Conservation (phyloP, 92 coral and sea anemone genomes). For the Palythoa caribaeorum region DNA sequence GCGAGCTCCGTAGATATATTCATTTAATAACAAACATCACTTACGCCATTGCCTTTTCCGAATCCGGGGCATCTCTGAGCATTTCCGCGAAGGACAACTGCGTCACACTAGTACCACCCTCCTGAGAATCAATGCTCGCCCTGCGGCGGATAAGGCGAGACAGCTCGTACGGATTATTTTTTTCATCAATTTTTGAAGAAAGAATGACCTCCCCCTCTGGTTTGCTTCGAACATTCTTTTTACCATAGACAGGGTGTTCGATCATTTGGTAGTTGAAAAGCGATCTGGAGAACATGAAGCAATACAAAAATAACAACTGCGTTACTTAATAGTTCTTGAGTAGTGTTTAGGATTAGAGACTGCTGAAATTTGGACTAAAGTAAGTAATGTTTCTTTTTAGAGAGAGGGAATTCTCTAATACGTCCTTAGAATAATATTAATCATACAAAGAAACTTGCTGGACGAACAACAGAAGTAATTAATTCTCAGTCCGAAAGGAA, state of each 20-base stretch:
- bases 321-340: too few species aligned
- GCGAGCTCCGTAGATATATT: not conserved
- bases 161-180: not conserved
- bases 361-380: too few species aligned
- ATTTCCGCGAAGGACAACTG: slow-evolving; percentile 54
- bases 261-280: slow-evolving; percentile 42
- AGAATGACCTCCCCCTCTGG: slow-evolving; percentile 17
- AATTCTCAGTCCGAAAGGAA: too few species aligned
- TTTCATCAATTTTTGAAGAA: not conserved
- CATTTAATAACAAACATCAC: not conserved
- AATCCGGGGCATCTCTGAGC: slow-evolving; percentile 35
- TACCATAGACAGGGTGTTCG: slow-evolving; percentile 33
- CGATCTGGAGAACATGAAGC: not conserved
- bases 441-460: not conserved
- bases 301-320: not conserved
- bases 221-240: not conserved
- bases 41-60: slow-evolving; percentile 71
- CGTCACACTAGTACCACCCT: slow-evolving; percentile 50
- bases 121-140: slow-evolving; percentile 52
- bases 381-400: too few species aligned
- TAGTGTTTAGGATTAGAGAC: too few species aligned
- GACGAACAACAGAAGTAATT: too few species aligned
- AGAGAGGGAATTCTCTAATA: too few species aligned
- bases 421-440: not conserved
- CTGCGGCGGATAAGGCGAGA: slow-evolving; percentile 44